Conservation (phyloP, 2,888 invertebrate genomes). For the Calephelis perditalis region DNA sequence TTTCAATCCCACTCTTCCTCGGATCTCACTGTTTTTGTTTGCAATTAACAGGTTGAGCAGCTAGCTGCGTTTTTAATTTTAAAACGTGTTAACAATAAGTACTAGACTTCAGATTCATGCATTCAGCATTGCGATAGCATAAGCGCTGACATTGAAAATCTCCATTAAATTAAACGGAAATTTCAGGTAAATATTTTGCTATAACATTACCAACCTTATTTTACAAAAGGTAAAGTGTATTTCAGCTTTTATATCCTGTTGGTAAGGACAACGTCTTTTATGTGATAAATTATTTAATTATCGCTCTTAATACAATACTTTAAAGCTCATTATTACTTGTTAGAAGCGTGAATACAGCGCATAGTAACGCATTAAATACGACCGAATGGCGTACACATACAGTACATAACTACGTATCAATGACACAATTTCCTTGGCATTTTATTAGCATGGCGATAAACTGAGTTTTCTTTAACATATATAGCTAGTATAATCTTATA, state of each 20-base stretch:
- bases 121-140: conserved; percentile 2
- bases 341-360: conserved; percentile 10
- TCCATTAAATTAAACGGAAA: conserved; percentile 11
- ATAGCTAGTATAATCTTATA: too few relatives aligned
- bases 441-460: conserved; percentile 9
- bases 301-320: not conserved
- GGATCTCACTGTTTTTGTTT: too few relatives aligned
- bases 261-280: not conserved
- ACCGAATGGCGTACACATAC: conserved; percentile 8
- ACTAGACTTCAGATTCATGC: conserved; percentile 6
- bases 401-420: not conserved
- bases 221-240: not conserved
- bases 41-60: too few relatives aligned
- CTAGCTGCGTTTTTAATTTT: not conserved
- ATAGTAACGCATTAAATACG: conserved; percentile 17
- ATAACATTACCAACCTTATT: not conserved
- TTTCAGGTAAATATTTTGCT: conserved; percentile 7
- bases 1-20: too few relatives aligned
- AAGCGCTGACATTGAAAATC: conserved; percentile 11
- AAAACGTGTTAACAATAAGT: conserved; percentile 11
- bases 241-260: not conserved
- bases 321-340: not conserved
- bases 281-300: not conserved
- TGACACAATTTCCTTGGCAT: conserved; percentile 17
- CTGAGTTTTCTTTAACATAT: not conserved